Percentiles rank a stretch among this genome's conserved stretches.
phyloP scores from a whole-genome alignment of 2,797 vertebrate species.

The Rhynchotus rufescens region DNA sequence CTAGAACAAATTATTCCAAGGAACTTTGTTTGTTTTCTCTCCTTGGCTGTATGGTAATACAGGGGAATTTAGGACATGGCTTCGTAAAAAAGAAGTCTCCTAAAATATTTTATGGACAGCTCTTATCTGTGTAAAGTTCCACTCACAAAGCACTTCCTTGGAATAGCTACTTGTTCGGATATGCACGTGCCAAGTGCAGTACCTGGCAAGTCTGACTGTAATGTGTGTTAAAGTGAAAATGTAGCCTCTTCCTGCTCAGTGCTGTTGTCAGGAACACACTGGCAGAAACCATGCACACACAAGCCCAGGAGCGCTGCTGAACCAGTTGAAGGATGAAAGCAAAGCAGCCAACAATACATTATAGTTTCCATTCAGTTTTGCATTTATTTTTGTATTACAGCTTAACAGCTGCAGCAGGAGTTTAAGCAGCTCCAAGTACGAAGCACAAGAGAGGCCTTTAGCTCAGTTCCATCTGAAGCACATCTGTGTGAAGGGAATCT shows the following conservation, averaged over 20 bases:
- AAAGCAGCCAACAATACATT: neutral
- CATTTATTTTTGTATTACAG: neutral
- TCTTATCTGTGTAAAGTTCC: neutral
- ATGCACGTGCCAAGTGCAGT: neutral
- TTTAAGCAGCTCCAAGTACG: neutral
- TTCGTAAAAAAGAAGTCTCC: neutral
- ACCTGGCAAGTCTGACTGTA: neutral
- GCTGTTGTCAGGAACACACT: neutral
- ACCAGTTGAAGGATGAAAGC: neutral
- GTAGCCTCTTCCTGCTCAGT: accelerated
- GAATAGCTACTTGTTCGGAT: slow-evolving; percentile 2
- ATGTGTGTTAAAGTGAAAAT: neutral
- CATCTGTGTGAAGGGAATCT: accelerated
- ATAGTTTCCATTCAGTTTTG: neutral
- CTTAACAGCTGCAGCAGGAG: neutral
- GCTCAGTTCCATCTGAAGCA: neutral
- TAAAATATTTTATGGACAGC: slow-evolving; percentile 4
- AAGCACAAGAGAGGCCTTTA: neutral
- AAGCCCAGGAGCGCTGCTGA: neutral
- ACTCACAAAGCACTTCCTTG: neutral
- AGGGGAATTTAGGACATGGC: neutral
- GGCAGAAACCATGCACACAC: neutral
- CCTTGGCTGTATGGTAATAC: slow-evolving; percentile 25
- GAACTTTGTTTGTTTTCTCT: neutral
- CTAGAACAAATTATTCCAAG: slow-evolving; percentile 67